Conservation (phyloP, 2,888 invertebrate genomes). For the Xylota segnis region DNA sequence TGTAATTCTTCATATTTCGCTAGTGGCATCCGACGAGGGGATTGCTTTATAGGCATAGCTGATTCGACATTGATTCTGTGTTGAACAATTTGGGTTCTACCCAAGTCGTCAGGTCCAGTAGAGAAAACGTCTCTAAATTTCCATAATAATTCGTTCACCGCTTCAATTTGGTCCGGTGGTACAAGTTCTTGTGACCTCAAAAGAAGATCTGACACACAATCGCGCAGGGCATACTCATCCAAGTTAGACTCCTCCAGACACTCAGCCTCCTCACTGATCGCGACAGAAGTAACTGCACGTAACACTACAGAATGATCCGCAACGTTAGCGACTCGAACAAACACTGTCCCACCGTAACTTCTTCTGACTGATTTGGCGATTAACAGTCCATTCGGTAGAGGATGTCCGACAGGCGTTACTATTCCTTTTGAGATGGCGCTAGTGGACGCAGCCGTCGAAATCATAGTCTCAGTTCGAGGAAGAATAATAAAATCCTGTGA, state of each 20-base stretch:
- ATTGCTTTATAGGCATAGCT: constrained; percentile 36
- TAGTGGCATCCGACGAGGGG: constrained; percentile 30
- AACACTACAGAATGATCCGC: constrained; percentile 30
- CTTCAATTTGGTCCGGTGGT: too few relatives aligned
- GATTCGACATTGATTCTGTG: constrained; percentile 45
- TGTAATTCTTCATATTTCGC: constrained; percentile 37
- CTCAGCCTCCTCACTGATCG: constrained; percentile 12
- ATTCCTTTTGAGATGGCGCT: constrained; percentile 12
- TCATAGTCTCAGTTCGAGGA: constrained; percentile 14
- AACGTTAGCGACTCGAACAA: constrained; percentile 16
- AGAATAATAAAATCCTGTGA: constrained; percentile 6
- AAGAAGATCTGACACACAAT: constrained; percentile 9
- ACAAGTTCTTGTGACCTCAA: constrained; percentile 13
- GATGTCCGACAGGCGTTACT: not conserved
- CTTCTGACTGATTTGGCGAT: constrained; percentile 21
- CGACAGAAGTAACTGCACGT: constrained; percentile 1
- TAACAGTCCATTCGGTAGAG: constrained; percentile 25
- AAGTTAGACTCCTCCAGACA: not conserved
- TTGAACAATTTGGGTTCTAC: constrained; percentile 36
- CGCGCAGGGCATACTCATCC: not conserved
- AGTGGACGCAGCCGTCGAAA: constrained; percentile 3
- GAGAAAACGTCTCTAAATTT: constrained; percentile 40
- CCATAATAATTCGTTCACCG: constrained; percentile 8
- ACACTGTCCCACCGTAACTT: constrained; percentile 13
- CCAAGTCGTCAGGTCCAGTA: constrained; percentile 27